These are phyloP conservation scores for Thaumetopoea pityocampa DNA, from an alignment of 1,140 invertebrate species.

Conservation along the genomic window DNA sequence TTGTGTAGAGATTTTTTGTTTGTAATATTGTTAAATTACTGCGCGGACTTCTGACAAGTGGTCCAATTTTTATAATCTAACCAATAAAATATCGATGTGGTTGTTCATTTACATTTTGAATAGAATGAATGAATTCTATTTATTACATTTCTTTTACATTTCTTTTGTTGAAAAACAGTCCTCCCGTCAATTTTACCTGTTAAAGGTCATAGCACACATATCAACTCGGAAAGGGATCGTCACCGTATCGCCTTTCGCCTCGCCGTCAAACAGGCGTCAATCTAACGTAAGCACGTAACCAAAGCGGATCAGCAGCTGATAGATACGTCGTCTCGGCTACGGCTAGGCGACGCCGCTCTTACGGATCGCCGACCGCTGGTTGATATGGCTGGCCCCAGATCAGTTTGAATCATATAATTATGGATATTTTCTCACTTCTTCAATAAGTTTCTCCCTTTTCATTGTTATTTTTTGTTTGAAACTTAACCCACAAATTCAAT, in stretches of 20 bases:
- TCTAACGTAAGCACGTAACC: conserved; percentile 1
- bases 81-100: conserved; percentile 75
- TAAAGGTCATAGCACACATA: conserved; percentile 1
- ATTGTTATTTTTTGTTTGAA: too few species aligned
- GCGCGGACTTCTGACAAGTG: conserved; percentile 66
- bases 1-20: conserved; percentile 75
- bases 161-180: conserved; percentile 57
- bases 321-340: too few species aligned
- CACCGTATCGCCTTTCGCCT: conserved; percentile 3
- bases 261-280: background rate
- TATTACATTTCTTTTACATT: conserved; percentile 55
- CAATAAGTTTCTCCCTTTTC: too few species aligned
- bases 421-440: too few species aligned
- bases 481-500: too few species aligned
- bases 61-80: conserved; percentile 76
- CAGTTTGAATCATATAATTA: too few species aligned
- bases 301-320: background rate
- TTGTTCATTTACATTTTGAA: conserved; percentile 67
- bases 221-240: too few species aligned
- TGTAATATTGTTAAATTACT: conserved; percentile 74
- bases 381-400: background rate
- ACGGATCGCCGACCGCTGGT: too few species aligned
- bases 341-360: too few species aligned
- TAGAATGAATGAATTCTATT: conserved; percentile 55
- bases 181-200: conserved; percentile 38